Conservation (phyloP, 2,113 vertebrate genomes). For the Brienomyrus longianalis region DNA sequence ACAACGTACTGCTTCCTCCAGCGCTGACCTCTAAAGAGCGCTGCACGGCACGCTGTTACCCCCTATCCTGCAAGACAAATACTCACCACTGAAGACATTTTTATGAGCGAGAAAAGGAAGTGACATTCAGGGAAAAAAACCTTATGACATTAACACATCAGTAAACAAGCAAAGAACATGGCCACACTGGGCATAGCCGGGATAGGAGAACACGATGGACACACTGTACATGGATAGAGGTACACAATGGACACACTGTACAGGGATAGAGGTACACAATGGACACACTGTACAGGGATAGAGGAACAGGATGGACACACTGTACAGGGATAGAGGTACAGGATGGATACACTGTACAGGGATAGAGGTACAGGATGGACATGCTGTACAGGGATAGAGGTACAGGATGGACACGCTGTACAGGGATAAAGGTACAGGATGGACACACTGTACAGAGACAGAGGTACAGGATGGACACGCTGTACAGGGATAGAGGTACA, state of each 20-base stretch:
- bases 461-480: too few species aligned
- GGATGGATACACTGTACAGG: too few species aligned
- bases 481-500: too few species aligned
- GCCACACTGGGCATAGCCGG: neutral
- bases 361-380: too few species aligned
- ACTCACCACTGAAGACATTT: neutral
- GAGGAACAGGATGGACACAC: too few species aligned
- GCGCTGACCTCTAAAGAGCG: neutral
- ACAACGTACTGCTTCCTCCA: neutral
- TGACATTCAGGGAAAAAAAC: neutral
- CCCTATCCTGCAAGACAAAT: neutral
- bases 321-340: too few species aligned
- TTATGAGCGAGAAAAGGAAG: neutral
- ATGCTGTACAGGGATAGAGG: too few species aligned
- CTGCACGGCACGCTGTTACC: neutral
- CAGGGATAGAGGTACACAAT: neutral
- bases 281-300: neutral
- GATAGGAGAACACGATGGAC: neutral
- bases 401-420: accelerated
- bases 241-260: neutral
- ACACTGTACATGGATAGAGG: neutral
- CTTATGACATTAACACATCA: neutral
- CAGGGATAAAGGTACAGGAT: neutral
- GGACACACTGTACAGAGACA: neutral
- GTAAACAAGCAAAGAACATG: neutral